phyloP scores from a whole-genome alignment of 2,888 invertebrate genomes.

The Hemaris fuciformis region DNA sequence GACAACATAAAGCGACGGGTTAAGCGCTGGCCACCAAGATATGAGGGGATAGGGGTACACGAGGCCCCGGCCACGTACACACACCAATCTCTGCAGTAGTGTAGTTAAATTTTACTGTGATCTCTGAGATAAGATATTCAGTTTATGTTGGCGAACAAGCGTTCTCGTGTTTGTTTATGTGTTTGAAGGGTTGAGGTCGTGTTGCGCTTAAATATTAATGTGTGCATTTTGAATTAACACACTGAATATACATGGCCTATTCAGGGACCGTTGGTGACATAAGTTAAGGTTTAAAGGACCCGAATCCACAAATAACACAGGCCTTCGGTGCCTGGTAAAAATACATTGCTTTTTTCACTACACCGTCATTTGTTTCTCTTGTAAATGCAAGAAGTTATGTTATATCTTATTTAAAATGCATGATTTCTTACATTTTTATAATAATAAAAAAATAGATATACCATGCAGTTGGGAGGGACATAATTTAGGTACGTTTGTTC shows the following conservation, averaged over 20 bases:
- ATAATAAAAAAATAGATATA: too few species aligned
- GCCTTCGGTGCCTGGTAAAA: too few species aligned
- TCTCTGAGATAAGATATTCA: background rate
- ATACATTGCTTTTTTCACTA: too few species aligned
- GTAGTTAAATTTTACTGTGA: background rate
- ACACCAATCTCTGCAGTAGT: background rate
- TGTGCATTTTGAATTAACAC: background rate
- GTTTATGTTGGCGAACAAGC: background rate
- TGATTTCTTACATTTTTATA: too few species aligned
- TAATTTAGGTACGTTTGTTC: too few species aligned
- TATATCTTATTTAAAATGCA: too few species aligned
- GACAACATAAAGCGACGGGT: background rate
- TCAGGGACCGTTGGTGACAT: background rate
- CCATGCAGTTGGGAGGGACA: too few species aligned
- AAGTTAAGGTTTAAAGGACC: background rate
- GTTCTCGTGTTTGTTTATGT: background rate
- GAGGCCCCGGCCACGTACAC: background rate
- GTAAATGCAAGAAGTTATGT: too few species aligned
- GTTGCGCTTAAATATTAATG: background rate
- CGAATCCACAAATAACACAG: too few species aligned
- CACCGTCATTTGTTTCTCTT: too few species aligned
- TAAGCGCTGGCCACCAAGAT: background rate
- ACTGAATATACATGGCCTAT: too few species aligned
- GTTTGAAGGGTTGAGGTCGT: background rate
- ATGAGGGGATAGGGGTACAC: background rate